Evolutionary conservation across 2,113 vertebrate genomes (phyloP).

Genomic region (Cheilinus undulatus): DNA sequence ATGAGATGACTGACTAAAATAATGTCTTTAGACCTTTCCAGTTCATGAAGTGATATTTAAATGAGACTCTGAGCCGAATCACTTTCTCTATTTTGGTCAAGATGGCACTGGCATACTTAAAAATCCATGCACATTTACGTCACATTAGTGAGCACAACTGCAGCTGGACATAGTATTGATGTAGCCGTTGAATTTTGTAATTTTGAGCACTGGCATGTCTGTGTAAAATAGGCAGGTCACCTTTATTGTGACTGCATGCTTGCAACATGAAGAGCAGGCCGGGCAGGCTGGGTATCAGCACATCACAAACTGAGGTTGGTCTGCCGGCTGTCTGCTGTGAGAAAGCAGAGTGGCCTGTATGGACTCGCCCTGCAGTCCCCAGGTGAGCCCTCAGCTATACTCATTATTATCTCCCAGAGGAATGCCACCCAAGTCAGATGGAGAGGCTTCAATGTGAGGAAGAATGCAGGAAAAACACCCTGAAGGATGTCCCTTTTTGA

Average conservation of each 20-base stretch:
- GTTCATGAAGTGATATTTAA: no score
- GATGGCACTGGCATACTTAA: not conserved
- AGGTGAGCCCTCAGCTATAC: constrained; percentile 57
- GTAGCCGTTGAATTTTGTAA: not conserved
- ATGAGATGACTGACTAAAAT: no score
- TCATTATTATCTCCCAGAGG: constrained; percentile 65
- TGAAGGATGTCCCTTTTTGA: not conserved
- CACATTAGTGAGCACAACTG: not conserved
- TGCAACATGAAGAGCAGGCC: constrained; percentile 25
- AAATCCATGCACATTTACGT: not conserved
- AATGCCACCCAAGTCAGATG: constrained; percentile 65
- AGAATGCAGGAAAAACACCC: constrained; percentile 29
- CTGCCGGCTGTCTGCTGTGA: constrained; percentile 39
- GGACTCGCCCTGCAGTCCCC: constrained; percentile 60
- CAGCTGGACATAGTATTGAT: not conserved
- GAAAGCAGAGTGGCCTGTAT: constrained; percentile 50
- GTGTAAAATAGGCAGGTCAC: no score
- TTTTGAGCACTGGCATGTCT: not conserved
- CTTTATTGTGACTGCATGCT: not conserved
- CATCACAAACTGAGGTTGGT: constrained; percentile 51
- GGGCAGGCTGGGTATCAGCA: constrained; percentile 43
- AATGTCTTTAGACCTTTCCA: no score
- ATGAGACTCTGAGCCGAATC: no score
- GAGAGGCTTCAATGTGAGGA: constrained; percentile 28
- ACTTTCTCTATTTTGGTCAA: not conserved